Percentiles rank a stretch among this genome's conserved stretches.
Evolutionary conservation across 2,113 vertebrate species (phyloP).

Genomic region (Oxyura jamaicensis): DNA sequence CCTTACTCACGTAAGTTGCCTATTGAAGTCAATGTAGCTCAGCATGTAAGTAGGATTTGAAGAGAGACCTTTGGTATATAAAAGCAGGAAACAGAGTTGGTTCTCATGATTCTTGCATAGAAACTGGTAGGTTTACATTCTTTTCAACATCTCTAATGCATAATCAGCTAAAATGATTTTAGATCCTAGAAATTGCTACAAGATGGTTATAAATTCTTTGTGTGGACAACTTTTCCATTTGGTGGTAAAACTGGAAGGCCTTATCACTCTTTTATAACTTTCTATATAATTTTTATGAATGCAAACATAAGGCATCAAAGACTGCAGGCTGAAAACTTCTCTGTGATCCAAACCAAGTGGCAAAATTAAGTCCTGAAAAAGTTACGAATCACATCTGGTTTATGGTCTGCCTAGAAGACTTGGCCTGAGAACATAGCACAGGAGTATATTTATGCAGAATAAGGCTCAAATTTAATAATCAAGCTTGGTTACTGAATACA

Average conservation of each 20-base stretch:
- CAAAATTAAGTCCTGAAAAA: slow-evolving; percentile 67
- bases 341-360: slow-evolving; percentile 72
- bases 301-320: slow-evolving; percentile 78
- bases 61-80: background rate
- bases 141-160: slow-evolving; percentile 65
- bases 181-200: slow-evolving; percentile 74
- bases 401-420: slow-evolving; percentile 58
- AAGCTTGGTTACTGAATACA: slow-evolving; percentile 59
- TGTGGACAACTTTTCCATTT: slow-evolving; percentile 77
- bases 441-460: slow-evolving; percentile 54
- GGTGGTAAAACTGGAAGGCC: slow-evolving; percentile 75
- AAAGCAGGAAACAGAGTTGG: background rate
- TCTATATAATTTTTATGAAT: slow-evolving; percentile 81
- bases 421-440: slow-evolving; percentile 71
- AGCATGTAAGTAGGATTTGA: slow-evolving; percentile 24
- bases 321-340: slow-evolving; percentile 50
- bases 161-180: slow-evolving; percentile 69
- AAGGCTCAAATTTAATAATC: slow-evolving; percentile 72
- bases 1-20: slow-evolving; percentile 12
- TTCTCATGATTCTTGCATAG: slow-evolving; percentile 55
- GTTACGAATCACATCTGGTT: slow-evolving; percentile 72
- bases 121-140: slow-evolving; percentile 64
- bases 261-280: slow-evolving; percentile 79
- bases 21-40: slow-evolving; percentile 45
- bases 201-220: slow-evolving; percentile 80